Evolutionary conservation across 2,113 vertebrate species (phyloP), one percentile per base, ranked within the genome.

Genomic region (Megaleporinus macrocephalus): DNA sequence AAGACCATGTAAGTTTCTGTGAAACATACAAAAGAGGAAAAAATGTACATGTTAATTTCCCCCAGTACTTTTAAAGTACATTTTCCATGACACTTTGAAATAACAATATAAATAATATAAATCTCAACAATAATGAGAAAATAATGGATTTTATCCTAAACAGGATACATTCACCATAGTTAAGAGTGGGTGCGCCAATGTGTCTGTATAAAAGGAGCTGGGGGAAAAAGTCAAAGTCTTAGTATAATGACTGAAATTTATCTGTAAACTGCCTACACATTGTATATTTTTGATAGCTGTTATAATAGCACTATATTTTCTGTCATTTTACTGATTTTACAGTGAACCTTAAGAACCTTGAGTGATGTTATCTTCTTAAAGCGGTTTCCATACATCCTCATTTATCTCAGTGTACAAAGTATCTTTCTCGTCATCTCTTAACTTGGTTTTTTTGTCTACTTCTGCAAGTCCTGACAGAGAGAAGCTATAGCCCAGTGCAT

Each of bases 361-460:
- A 4, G n/a, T 44, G 22, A 70, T 44, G 33, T 70, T 70, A 70
- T 70, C 36, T 70, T 44, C 22, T 41, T 70, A 70, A n/a, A 70
- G 22, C 41, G 33, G 22, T 70, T n/a, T 70, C 66, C 66, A 70
- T 70, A 44, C 66, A 70, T 44, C 66, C 33, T n/a, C n/a, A 15
- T 44, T 70, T 70, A 70, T 70, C 66, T 70, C 36, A 41, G 36
- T 70, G 33, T 26, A 70, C 66, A 70, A 44, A 44, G 41, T 10
- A 13, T 36, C 14, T 44, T 70, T 44, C 66, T 44, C 33, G n/a
- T 70, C 66, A 10, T 44, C 44, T 41, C 13, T 22, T 70, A 36
- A 44, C 44, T 70, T 22, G 6, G 3, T 7, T 15, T 26, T 70
- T 44, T 70, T 44, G 44, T 70, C 55, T n/a, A 20, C 20, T 36